These are phyloP conservation scores for Melipona bicolor DNA, from an alignment of 2,888 invertebrate genomes.

Conservation along the genomic window DNA sequence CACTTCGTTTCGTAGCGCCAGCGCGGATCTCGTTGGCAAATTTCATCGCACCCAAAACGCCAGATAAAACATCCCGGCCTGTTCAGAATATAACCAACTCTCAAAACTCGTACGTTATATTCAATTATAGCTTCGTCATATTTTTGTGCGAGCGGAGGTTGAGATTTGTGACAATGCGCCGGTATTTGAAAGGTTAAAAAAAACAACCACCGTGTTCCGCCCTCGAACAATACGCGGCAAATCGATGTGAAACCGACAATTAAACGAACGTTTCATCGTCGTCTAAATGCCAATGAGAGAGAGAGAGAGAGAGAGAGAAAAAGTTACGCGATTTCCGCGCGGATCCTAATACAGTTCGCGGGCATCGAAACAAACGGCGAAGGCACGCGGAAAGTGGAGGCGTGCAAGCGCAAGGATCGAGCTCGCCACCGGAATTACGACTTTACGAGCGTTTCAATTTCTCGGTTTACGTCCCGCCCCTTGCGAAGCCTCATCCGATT, in stretches of 20 bases:
- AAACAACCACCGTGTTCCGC: neutral
- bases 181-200: rapidly evolving
- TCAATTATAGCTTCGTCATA: too few species aligned
- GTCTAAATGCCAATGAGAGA: neutral
- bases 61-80: too few species aligned
- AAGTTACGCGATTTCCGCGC: neutral
- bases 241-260: neutral
- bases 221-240: neutral
- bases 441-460: constrained; percentile 72
- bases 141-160: too few species aligned
- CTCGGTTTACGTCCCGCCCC: constrained; percentile 63
- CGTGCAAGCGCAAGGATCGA: constrained; percentile 45
- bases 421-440: constrained; percentile 60
- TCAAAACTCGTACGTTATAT: too few species aligned
- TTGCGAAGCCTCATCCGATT: constrained; percentile 74
- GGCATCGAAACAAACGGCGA: constrained; percentile 17
- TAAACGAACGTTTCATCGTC: constrained; percentile 5
- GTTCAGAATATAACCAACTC: too few species aligned
- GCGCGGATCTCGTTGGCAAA: neutral
- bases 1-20: neutral
- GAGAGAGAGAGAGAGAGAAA: too few species aligned
- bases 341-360: constrained; percentile 7
- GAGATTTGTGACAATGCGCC: neutral
- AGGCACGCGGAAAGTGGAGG: neutral
- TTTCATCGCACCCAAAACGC: neutral